Evolutionary conservation across 2,888 invertebrate species (phyloP).

Genomic region (Scaptomyza tumidula): DNA sequence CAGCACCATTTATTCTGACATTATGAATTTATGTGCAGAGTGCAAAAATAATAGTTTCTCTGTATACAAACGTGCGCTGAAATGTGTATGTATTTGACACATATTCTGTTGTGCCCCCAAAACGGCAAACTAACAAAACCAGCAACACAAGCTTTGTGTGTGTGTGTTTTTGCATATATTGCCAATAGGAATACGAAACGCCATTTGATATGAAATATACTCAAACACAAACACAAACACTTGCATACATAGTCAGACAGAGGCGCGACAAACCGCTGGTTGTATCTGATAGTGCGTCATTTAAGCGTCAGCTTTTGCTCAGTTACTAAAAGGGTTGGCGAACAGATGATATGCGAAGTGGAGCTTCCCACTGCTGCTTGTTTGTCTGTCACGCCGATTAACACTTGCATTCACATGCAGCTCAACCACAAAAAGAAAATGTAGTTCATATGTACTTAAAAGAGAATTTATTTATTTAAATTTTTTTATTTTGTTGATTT

Average conservation of each 20-base stretch:
- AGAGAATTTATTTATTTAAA: too few species aligned
- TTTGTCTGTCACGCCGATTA: conserved; percentile 27
- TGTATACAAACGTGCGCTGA: conserved; percentile 5
- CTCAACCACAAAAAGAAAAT: background rate
- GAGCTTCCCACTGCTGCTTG: conserved; percentile 8
- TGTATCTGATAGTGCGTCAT: conserved; percentile 47
- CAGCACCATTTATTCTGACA: conserved; percentile 51
- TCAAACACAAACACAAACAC: background rate
- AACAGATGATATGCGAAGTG: background rate
- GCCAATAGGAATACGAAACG: conserved; percentile 4
- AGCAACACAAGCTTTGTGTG: background rate
- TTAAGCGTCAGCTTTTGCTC: conserved; percentile 9
- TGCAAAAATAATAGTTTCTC: conserved; percentile 13
- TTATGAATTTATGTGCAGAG: conserved; percentile 57
- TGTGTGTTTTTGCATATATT: background rate
- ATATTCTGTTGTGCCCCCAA: conserved; percentile 40
- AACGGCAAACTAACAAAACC: background rate
- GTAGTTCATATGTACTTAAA: too few species aligned
- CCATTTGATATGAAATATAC: background rate
- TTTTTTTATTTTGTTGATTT: too few species aligned
- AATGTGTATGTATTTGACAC: conserved; percentile 24
- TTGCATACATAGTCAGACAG: conserved; percentile 1
- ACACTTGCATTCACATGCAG: conserved; percentile 21
- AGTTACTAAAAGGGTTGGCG: background rate
- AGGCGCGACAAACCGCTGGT: conserved; percentile 7